A percentile compares a stretch with the other conserved stretches of the same genome.
Conservation (phyloP, 2,888 invertebrate genomes). For the Ornithoptera priamus region DNA sequence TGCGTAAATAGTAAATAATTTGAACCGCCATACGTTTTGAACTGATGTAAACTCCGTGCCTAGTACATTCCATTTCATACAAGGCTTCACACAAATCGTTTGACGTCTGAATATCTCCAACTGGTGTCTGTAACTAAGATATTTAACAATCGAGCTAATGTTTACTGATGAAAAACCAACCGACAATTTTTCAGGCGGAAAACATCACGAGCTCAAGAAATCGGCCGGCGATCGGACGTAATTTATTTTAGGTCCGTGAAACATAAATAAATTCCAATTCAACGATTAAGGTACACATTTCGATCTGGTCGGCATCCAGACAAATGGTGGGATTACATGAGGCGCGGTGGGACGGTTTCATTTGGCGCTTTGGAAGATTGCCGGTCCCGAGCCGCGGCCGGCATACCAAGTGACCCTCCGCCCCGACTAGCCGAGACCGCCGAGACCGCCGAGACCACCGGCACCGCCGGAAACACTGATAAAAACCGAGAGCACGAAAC, state of each 20-base stretch:
- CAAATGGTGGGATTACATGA: conserved; percentile 52
- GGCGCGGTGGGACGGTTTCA: conserved; percentile 42
- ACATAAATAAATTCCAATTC: conserved; percentile 63
- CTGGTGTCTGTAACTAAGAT: no score
- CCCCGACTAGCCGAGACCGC: neutral
- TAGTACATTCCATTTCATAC: no score
- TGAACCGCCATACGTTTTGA: no score
- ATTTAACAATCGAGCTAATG: no score
- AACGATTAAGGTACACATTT: conserved; percentile 66
- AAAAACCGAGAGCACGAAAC: no score
- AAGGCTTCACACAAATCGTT: no score
- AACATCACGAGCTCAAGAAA: conserved; percentile 31
- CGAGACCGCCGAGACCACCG: no score
- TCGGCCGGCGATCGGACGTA: conserved; percentile 48
- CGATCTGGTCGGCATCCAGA: conserved; percentile 52
- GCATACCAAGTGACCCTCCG: conserved; percentile 41
- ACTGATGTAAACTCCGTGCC: no score
- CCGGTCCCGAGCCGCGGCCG: conserved; percentile 35
- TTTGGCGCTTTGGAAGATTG: conserved; percentile 43
- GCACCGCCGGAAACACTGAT: no score
- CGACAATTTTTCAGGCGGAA: neutral
- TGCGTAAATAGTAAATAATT: no score
- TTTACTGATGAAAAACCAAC: no score
- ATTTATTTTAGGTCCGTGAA: conserved; percentile 57
- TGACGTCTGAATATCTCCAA: no score